Evolutionary conservation across 2,797 vertebrate genomes (phyloP).

Genomic region (Silurus lanzhouensis): DNA sequence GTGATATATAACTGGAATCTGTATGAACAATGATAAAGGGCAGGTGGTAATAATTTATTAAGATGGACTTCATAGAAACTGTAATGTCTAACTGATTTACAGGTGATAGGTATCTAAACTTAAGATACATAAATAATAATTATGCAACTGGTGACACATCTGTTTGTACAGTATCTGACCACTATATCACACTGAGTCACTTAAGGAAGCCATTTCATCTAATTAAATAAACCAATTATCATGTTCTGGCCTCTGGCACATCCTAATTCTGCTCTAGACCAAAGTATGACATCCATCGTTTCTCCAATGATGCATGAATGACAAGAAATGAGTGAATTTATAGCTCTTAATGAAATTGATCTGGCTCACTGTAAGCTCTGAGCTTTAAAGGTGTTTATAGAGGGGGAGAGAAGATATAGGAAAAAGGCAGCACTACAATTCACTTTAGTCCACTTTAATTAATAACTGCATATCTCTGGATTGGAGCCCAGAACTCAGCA

Average conservation of each 20-base stretch:
- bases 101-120: no score
- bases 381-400: slow-evolving; percentile 15
- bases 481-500: slow-evolving; percentile 31
- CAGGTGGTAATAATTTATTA: not conserved
- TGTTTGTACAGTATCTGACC: slow-evolving; percentile 4
- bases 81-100: not conserved
- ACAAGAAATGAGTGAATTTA: slow-evolving; percentile 42
- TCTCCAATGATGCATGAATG: slow-evolving; percentile 39
- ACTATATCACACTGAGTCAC: slow-evolving; percentile 23
- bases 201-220: slow-evolving; percentile 34
- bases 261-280: slow-evolving; percentile 39
- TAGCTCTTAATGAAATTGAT: slow-evolving; percentile 44
- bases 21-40: not conserved
- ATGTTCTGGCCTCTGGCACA: slow-evolving; percentile 24
- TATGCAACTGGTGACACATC: not conserved
- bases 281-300: slow-evolving; percentile 12
- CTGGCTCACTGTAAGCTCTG: slow-evolving; percentile 25
- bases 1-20: not conserved
- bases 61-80: not conserved
- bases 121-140: not conserved
- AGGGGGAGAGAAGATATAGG: slow-evolving; percentile 7
- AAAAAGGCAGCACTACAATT: slow-evolving; percentile 35
- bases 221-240: slow-evolving; percentile 37
- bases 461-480: slow-evolving; percentile 53
- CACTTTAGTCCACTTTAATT: slow-evolving; percentile 60